Percentiles rank a stretch among this genome's conserved stretches.
Evolutionary conservation across 2,888 invertebrate species (phyloP).

Genomic region (Celastrina argiolus): DNA sequence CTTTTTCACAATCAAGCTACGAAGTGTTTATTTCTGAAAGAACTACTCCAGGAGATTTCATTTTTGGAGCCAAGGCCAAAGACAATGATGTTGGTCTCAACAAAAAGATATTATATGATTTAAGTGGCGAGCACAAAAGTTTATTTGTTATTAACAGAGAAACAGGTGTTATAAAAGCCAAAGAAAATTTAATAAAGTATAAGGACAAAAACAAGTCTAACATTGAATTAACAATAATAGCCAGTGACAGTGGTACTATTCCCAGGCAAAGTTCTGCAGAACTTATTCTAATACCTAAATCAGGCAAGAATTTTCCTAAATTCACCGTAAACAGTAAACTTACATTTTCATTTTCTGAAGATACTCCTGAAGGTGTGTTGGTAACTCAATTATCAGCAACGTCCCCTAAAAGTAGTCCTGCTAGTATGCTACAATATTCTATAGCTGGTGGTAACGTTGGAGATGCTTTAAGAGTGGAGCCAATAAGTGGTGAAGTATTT

Average conservation of each 20-base stretch:
- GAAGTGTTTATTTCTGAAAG: slow-evolving; percentile 90
- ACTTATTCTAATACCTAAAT: slow-evolving; percentile 86
- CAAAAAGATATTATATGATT: slow-evolving; percentile 86
- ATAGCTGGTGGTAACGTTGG: slow-evolving; percentile 97
- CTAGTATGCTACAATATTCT: slow-evolving; percentile 84
- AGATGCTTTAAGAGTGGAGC: slow-evolving; percentile 89
- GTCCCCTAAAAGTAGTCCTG: slow-evolving; percentile 86
- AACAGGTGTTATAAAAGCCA: slow-evolving; percentile 92
- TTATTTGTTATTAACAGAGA: slow-evolving; percentile 87
- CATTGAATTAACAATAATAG: slow-evolving; percentile 86
- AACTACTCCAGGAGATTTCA: slow-evolving; percentile 88
- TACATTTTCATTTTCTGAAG: slow-evolving; percentile 87
- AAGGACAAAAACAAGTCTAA: slow-evolving; percentile 74
- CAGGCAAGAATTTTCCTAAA: slow-evolving; percentile 87
- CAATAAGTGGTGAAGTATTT: slow-evolving; percentile 87
- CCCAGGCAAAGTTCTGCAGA: slow-evolving; percentile 85
- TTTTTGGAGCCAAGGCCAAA: slow-evolving; percentile 91
- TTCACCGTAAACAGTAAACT: slow-evolving; percentile 84
- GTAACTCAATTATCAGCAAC: slow-evolving; percentile 87
- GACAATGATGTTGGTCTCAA: slow-evolving; percentile 91
- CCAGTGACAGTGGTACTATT: slow-evolving; percentile 86
- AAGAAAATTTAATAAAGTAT: slow-evolving; percentile 79
- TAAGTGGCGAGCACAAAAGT: slow-evolving; percentile 86
- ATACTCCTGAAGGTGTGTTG: slow-evolving; percentile 85
- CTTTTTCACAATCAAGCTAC: slow-evolving; percentile 85